These are phyloP conservation scores for Solea solea DNA, from an alignment of 2,113 vertebrate genomes.

Conservation along the genomic window DNA sequence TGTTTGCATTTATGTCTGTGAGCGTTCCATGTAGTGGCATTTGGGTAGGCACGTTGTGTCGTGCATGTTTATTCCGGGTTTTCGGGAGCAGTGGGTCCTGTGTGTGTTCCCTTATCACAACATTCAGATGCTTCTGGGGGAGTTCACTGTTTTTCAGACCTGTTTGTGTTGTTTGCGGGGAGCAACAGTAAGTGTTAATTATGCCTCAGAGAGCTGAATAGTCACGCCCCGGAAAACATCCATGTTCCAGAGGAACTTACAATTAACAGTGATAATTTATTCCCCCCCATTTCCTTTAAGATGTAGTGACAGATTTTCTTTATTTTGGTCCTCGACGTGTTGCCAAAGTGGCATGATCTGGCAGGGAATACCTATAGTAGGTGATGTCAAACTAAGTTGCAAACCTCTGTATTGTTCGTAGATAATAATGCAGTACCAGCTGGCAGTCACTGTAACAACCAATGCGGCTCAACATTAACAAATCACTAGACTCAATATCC, in stretches of 20 bases:
- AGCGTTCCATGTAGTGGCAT: not conserved
- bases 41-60: slow-evolving; percentile 1
- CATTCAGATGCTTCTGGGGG: slow-evolving; percentile 16
- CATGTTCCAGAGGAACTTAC: slow-evolving; percentile 20
- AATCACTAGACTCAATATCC: not conserved
- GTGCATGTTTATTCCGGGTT: not conserved
- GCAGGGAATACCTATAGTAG: slow-evolving; percentile 1
- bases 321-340: not conserved
- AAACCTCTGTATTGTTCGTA: not conserved
- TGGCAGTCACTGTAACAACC: not conserved
- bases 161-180: slow-evolving; percentile 5
- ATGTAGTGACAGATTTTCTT: slow-evolving; percentile 22
- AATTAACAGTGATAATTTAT: slow-evolving; percentile 38
- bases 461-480: not conserved
- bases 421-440: not conserved
- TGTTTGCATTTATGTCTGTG: slow-evolving; percentile 8
- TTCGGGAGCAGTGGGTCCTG: not conserved
- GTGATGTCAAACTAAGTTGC: not conserved
- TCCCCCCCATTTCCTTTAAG: not conserved
- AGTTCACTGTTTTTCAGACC: not conserved
- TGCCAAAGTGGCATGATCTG: slow-evolving; percentile 3
- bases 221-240: slow-evolving; percentile 34
- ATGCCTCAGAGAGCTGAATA: slow-evolving; percentile 32
- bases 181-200: slow-evolving; percentile 17
- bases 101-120: slow-evolving; percentile 14